Conservation (phyloP, 1,140 invertebrate genomes). For the Magallana angulata region DNA sequence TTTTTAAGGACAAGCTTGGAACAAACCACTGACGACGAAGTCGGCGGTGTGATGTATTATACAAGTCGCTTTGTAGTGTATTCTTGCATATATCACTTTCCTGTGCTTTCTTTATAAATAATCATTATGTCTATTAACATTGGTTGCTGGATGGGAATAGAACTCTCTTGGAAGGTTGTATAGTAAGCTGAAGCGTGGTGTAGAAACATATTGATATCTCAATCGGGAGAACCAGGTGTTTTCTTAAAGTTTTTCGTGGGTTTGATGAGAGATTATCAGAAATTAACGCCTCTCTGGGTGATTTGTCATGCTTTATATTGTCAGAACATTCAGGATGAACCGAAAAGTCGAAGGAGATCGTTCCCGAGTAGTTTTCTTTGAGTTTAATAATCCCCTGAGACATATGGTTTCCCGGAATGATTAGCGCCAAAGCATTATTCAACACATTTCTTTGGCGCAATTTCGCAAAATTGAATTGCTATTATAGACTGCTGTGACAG, state of each 20-base stretch:
- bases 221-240: conserved; percentile 11
- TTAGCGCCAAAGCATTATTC: conserved; percentile 20
- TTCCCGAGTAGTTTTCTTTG: conserved; percentile 21
- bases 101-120: conserved; percentile 7
- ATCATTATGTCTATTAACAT: conserved; percentile 32
- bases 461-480: conserved; percentile 12
- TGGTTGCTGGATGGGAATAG: background rate
- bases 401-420: conserved; percentile 33
- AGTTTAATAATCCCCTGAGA: conserved; percentile 12
- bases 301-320: background rate
- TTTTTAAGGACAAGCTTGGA: background rate
- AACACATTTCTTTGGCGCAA: conserved; percentile 25
- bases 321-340: conserved; percentile 11
- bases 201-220: conserved; percentile 35
- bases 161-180: background rate
- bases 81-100: background rate
- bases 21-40: background rate
- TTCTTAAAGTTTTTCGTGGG: conserved; percentile 24
- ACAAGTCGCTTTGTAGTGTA: background rate
- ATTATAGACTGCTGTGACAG: conserved; percentile 10
- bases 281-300: background rate
- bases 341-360: conserved; percentile 4
- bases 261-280: conserved; percentile 33
- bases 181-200: background rate
- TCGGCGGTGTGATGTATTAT: background rate